Base-by-base conservation (phyloP, 2,888 invertebrate genomes). In the Leucophora obtusa region DNA sequence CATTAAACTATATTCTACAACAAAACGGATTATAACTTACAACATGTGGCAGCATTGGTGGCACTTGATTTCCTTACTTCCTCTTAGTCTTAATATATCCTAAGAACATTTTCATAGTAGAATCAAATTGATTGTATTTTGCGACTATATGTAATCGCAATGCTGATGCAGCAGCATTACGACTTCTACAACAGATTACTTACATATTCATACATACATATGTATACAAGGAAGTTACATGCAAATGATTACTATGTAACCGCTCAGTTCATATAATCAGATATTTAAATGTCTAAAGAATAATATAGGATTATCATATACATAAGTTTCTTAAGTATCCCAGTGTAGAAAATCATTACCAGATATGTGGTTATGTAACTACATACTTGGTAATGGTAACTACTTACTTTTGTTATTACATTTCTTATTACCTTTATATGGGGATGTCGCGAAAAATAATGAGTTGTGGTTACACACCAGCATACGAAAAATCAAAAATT, bases 251-350 rank as follows among this genome's bases (percentile, higher is more conserved):
- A 15, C 43, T 43, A 53, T 58, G 60, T 66, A 51, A 47, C 35
- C 21, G 54, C 28, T 28, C 54, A 35, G 15, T 54, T 38, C 18
- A 15, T 15, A 63, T 47, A 63, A 5, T 24, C 43, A 51, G 24
- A 3, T 28, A 51, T 51, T 11, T 18, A 54, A 3, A 35, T n/a
- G 11, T 56, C 33, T 21, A 54, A 62, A 21, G 62, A 17, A 53
- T 28, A 28, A 1, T 50, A 59, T 66, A 65, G 50, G 58, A 59
- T 66, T 66, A 74, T 60, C 59, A 59, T 66, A 74, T n/a, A n/a
- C n/a, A n/a, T 73, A 65, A 73, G 24, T 65, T 38, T 50, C 28
- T 59, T 21, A 59, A 73, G n/a, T n/a, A n/a, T n/a, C n/a, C n/a
- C 58, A 50, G 38, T 70, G 54, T 21, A 21, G n/a, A n/a, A n/a